phyloP scores from a whole-genome alignment of 2,888 invertebrate species.

The Omphaloscelis lunosa region DNA sequence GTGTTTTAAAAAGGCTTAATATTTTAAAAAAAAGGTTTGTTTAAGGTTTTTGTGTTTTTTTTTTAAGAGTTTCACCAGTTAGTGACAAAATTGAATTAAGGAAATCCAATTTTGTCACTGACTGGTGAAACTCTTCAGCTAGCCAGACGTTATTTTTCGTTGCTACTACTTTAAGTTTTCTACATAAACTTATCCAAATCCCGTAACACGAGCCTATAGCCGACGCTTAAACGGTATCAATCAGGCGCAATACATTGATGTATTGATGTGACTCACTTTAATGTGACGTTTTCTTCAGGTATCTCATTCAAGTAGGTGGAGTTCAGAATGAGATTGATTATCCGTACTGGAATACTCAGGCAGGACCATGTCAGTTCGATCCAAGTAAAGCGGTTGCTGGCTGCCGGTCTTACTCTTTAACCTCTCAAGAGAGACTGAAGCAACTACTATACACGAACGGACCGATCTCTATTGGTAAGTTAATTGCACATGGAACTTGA shows the following conservation, averaged over 20 bases:
- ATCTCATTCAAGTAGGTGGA: slow-evolving; percentile 53
- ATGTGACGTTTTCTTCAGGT: slow-evolving; percentile 9
- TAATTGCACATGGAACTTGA: not conserved
- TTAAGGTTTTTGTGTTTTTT: too few relatives aligned
- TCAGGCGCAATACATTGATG: not conserved
- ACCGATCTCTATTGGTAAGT: slow-evolving; percentile 64
- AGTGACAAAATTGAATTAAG: too few relatives aligned
- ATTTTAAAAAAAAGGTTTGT: too few relatives aligned
- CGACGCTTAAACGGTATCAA: not conserved
- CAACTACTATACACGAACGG: slow-evolving; percentile 50
- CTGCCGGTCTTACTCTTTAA: slow-evolving; percentile 31
- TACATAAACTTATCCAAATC: too few relatives aligned
- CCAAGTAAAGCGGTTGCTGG: slow-evolving; percentile 28
- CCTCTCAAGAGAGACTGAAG: slow-evolving; percentile 55
- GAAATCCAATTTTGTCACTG: too few relatives aligned
- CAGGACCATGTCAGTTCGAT: slow-evolving; percentile 44
- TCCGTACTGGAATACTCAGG: slow-evolving; percentile 36
- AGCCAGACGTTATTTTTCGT: too few relatives aligned
- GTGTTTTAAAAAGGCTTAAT: too few relatives aligned
- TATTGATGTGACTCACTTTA: not conserved
- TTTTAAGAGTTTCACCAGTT: too few relatives aligned
- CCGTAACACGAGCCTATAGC: too few relatives aligned
- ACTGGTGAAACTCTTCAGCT: too few relatives aligned
- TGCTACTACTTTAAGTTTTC: too few relatives aligned
- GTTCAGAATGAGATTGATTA: slow-evolving; percentile 57